phyloP scores from a whole-genome alignment of 2,113 vertebrate species.

The Lathamus discolor region DNA sequence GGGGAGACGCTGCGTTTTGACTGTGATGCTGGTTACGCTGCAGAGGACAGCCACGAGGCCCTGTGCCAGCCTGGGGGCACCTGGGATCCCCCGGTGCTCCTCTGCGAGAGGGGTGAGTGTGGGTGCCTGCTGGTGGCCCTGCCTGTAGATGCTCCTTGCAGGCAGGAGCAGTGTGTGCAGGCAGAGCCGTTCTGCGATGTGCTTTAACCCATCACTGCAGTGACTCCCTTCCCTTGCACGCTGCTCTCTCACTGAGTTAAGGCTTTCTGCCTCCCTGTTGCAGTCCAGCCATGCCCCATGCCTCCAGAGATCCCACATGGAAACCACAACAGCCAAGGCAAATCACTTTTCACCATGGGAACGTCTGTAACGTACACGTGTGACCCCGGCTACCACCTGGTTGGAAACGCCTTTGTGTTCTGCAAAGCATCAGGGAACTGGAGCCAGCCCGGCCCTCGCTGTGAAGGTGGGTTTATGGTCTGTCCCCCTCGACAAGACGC shows the following conservation, averaged over 20 bases:
- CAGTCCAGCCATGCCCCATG: not conserved
- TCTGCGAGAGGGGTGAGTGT: not conserved
- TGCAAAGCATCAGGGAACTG: slow-evolving; percentile 35
- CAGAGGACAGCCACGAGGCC: not conserved
- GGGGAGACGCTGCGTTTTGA: not conserved
- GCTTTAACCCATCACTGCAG: no score
- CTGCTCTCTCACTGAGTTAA: accelerated
- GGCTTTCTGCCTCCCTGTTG: not conserved
- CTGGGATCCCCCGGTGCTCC: not conserved
- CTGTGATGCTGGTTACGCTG: accelerated
- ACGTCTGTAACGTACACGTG: not conserved
- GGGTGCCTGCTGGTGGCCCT: not conserved
- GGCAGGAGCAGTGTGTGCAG: not conserved
- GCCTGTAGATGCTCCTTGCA: not conserved
- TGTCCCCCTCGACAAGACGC: not conserved
- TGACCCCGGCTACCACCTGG: not conserved
- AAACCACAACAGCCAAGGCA: not conserved
- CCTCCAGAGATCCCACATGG: not conserved
- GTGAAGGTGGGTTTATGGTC: not conserved
- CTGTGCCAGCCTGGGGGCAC: not conserved
- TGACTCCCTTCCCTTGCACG: no score
- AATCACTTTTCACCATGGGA: accelerated
- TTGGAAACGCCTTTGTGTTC: not conserved
- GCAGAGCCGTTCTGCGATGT: not conserved
- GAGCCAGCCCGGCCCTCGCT: not conserved